Evolutionary conservation across 2,113 vertebrate genomes (phyloP).

Genomic region (Pseudorasbora parva): DNA sequence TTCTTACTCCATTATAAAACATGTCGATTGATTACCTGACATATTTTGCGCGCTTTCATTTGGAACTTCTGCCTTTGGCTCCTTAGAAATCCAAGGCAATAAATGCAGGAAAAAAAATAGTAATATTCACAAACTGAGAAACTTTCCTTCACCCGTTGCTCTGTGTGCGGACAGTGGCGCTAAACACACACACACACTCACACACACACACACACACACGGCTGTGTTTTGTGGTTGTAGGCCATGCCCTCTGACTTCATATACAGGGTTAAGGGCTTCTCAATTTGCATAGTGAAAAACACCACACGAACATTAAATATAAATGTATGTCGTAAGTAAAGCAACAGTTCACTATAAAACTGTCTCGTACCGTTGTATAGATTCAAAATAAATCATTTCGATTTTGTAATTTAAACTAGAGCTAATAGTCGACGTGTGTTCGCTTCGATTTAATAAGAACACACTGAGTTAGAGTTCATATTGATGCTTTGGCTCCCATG

Average conservation of each 20-base stretch:
- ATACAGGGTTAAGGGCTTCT: slow-evolving; percentile 46
- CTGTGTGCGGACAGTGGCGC: slow-evolving; percentile 1
- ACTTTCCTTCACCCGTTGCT: neutral
- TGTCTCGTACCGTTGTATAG: no score
- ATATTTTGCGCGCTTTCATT: neutral
- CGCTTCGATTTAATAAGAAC: no score
- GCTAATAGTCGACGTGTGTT: no score
- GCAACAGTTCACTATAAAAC: neutral
- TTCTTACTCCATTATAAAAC: neutral
- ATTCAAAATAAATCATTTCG: neutral
- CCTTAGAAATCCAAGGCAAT: neutral
- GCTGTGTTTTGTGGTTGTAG: slow-evolving; percentile 35
- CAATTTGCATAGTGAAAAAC: slow-evolving; percentile 56
- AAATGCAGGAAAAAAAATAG: neutral
- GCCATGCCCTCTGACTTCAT: slow-evolving; percentile 53
- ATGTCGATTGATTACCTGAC: neutral
- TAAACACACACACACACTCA: no score
- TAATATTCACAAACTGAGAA: neutral
- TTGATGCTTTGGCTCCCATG: neutral
- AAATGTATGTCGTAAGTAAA: neutral
- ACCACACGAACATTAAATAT: neutral
- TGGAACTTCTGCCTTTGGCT: neutral
- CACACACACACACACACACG: no score
- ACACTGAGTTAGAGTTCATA: neutral
- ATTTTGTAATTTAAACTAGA: no score